phyloP scores from a whole-genome alignment of 1,140 invertebrate genomes.

The Ceratina australensis region DNA sequence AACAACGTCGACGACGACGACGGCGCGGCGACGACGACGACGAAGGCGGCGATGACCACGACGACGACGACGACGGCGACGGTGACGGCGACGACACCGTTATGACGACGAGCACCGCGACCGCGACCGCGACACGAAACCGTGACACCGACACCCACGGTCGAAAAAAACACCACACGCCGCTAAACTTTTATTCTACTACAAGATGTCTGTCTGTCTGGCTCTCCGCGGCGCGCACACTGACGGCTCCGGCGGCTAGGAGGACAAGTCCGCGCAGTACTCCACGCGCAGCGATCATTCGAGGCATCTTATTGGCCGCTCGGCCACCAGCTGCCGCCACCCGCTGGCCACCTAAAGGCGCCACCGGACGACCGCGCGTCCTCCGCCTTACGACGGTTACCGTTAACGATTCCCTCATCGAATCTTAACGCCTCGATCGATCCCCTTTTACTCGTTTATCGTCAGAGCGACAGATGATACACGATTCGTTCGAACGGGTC shows the following conservation, averaged over 20 bases:
- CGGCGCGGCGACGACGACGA: not conserved
- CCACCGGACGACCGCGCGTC: constrained; percentile 8
- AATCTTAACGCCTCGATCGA: not conserved
- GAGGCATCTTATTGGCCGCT: constrained; percentile 44
- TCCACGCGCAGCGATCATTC: constrained; percentile 70
- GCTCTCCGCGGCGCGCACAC: constrained; percentile 71
- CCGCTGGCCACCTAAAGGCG: not conserved
- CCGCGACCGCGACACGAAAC: constrained; percentile 64
- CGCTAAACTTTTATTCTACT: constrained; percentile 74
- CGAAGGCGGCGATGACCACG: not conserved
- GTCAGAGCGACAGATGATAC: too few species aligned
- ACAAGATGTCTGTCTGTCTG: constrained; percentile 75
- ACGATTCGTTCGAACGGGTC: not conserved
- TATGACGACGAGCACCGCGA: constrained; percentile 57
- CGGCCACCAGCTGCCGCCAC: constrained; percentile 56
- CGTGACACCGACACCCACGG: constrained; percentile 70
- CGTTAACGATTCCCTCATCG: too few species aligned
- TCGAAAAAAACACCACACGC: constrained; percentile 66
- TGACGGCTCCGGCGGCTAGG: constrained; percentile 62
- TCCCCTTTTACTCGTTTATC: too few species aligned
- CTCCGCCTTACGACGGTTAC: not conserved
- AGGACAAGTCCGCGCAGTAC: constrained; percentile 62
- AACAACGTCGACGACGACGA: not conserved
- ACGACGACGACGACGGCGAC: constrained; percentile 1
- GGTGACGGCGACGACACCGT: constrained; percentile 40